Percentiles rank a stretch among this genome's conserved stretches.
Conservation (phyloP, 2,113 vertebrate genomes). For the Hystrix cristata region DNA sequence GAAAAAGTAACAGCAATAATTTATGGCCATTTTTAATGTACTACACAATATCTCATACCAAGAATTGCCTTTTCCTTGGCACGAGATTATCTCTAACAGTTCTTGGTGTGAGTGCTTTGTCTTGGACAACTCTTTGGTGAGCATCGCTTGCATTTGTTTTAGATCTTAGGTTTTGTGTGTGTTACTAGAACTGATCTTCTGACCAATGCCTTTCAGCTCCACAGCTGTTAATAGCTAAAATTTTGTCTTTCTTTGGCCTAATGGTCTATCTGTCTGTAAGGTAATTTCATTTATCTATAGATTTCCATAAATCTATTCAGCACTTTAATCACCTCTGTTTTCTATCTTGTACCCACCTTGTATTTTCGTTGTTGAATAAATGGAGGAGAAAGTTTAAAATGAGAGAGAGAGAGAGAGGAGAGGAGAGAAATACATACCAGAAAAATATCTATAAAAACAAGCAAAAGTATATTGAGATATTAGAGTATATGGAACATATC, state of each 20-base stretch:
- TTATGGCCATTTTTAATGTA: not conserved
- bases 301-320: not conserved
- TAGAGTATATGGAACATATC: not conserved
- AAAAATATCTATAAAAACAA: not conserved
- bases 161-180: not conserved
- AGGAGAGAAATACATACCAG: not conserved
- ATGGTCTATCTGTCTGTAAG: not conserved
- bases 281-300: not conserved
- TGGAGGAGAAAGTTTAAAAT: not conserved
- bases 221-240: not conserved
- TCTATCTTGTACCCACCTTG: not conserved
- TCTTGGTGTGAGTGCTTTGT: not conserved
- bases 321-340: not conserved
- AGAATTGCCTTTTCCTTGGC: not conserved
- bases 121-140: not conserved
- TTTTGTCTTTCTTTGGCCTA: not conserved
- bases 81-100: not conserved
- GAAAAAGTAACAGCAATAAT: not conserved
- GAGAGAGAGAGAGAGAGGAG: not conserved
- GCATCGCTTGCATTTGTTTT: not conserved
- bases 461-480: not conserved
- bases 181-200: not conserved
- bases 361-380: not conserved
- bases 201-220: not conserved
- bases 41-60: not conserved